Evolutionary conservation across 2,888 invertebrate genomes (phyloP), one percentile per base, ranked within the genome.

Genomic region (Tipula helvola): DNA sequence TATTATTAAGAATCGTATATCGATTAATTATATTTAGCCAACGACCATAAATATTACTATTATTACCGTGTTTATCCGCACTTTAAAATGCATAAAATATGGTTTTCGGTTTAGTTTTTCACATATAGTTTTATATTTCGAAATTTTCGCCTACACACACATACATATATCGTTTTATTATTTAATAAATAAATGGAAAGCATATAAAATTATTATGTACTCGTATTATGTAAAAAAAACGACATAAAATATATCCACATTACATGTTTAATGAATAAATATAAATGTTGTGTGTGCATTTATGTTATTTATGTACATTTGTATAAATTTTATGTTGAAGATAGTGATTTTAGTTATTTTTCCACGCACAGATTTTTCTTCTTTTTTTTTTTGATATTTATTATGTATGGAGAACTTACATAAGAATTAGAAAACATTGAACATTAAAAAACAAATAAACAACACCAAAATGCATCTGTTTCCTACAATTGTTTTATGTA

Each of bases 401-500:
- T 71, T 71, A 5, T 57, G 28, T 71, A 28, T 10, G 28, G 18
- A 71, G 18, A 71, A 28, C 10, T 28, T 71, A 28, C 28, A 71
- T 71, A 71, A 71, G 71, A 71, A 71, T 71, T 71, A 71, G 28
- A 71, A 52, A 52, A 52, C 52, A 16, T 52, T 52, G 71, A 71
- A 71, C 71, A 71, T 71, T 71, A 71, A 71, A 71, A 71, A 71
- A 18, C 28, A 71, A 71, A 71, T 71, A 71, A 71, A 71, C 71
- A 71, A 71, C 71, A 71, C 71, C 28, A 71, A 71, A 18, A 71
- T 71, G 71, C 84, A 84, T 84, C 84, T 84, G 84, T 84, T 84
- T 84, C 84, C 84, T 84, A 39, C 39, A 84, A 84, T 84, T 84
- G 84, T 84, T 84, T 84, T 84, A 84, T 84, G 71, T 84, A 84